Conservation (phyloP, 2,797 vertebrate species). For the Chaetophractus vellerosus region DNA sequence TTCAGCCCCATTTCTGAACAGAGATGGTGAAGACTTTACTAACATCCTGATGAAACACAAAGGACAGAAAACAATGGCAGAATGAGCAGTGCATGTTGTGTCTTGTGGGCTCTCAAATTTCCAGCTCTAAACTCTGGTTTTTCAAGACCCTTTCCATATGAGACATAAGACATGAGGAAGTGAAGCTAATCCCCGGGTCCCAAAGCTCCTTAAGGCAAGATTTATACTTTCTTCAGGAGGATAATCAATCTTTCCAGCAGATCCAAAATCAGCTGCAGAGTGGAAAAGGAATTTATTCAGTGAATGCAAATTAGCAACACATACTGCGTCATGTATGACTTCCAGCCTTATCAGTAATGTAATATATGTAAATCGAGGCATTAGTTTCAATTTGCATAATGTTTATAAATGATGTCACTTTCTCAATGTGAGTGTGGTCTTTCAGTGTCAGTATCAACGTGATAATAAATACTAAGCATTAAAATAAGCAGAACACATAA, state of each 20-base stretch:
- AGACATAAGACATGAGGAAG: not conserved
- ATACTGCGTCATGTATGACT: conserved; percentile 39
- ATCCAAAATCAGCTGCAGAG: conserved; percentile 55
- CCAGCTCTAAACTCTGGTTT: conserved; percentile 23
- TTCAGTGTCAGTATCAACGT: conserved; percentile 63
- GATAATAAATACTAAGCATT: not conserved
- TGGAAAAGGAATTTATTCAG: conserved; percentile 57
- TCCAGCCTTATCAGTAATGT: conserved; percentile 52
- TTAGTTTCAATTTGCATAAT: conserved; percentile 69
- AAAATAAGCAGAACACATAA: conserved; percentile 11
- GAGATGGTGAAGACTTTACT: not conserved
- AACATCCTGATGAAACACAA: not conserved
- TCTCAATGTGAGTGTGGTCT: conserved; percentile 30
- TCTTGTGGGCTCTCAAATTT: not conserved
- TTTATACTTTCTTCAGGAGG: conserved; percentile 61
- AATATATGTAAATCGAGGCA: conserved; percentile 65
- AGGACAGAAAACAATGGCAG: not conserved
- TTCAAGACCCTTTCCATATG: not conserved
- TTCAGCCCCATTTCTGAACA: conserved; percentile 18
- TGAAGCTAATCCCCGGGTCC: not conserved
- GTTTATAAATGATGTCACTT: conserved; percentile 64
- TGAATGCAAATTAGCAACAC: conserved; percentile 54
- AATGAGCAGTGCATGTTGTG: not conserved
- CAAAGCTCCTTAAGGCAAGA: conserved; percentile 58
- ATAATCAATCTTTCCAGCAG: conserved; percentile 51